Percentiles rank a stretch among this genome's conserved stretches.
These are phyloP conservation scores for Tholera decimalis DNA, from an alignment of 2,888 invertebrate genomes.

Conservation along the genomic window DNA sequence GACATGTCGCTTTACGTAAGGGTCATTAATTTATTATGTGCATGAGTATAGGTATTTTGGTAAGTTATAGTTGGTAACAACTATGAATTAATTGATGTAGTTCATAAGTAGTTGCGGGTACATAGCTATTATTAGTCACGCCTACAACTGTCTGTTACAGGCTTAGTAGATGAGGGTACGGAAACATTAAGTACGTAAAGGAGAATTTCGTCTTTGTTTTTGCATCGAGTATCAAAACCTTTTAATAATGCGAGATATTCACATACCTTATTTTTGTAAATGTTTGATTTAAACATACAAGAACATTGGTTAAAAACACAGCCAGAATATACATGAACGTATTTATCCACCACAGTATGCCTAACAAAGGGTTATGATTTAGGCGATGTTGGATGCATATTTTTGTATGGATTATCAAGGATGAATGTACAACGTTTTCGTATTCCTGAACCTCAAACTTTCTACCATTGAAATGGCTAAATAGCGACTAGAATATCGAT, in stretches of 20 bases:
- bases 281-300: not conserved
- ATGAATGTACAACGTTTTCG: conserved; percentile 6
- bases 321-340: conserved; percentile 23
- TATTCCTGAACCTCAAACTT: conserved; percentile 5
- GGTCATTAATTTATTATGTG: conserved; percentile 29
- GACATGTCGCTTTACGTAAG: conserved; percentile 31
- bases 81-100: conserved; percentile 26
- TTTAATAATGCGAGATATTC: conserved; percentile 5
- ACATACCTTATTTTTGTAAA: conserved; percentile 1
- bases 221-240: conserved; percentile 17
- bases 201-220: conserved; percentile 29
- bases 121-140: conserved; percentile 5
- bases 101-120: conserved; percentile 13
- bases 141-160: conserved; percentile 25
- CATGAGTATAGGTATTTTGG: conserved; percentile 30
- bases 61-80: conserved; percentile 32
- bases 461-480: conserved; percentile 31
- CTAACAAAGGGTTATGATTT: conserved; percentile 45
- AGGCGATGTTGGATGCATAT: conserved; percentile 14
- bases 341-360: conserved; percentile 28
- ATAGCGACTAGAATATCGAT: conserved; percentile 41
- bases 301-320: conserved; percentile 15
- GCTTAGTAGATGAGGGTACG: conserved; percentile 16
- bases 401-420: conserved; percentile 20
- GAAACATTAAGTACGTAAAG: conserved; percentile 20